Evolutionary conservation across 1,140 invertebrate species (phyloP).

Genomic region (Heliconius nattereri): DNA sequence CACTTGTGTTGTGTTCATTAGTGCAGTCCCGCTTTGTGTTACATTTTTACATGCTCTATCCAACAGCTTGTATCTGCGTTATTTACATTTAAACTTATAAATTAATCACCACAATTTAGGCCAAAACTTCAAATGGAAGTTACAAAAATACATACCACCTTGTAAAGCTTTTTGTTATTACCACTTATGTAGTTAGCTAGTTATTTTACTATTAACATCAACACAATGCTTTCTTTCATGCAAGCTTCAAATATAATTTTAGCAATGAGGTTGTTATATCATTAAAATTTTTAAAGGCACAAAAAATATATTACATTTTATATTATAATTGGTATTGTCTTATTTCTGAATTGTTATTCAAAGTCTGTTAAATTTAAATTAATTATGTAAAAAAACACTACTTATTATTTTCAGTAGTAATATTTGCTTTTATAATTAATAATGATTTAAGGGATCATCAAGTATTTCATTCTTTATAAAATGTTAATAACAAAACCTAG

Average conservation of each 20-base stretch:
- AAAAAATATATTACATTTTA: background rate
- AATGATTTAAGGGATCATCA: background rate
- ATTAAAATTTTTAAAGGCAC: background rate
- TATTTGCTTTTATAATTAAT: conserved; percentile 1
- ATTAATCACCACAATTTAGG: conserved; percentile 20
- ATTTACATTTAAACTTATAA: conserved; percentile 15
- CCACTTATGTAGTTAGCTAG: conserved; percentile 5
- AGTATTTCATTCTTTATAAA: background rate
- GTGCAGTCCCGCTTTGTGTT: conserved; percentile 73
- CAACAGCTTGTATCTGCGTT: conserved; percentile 32
- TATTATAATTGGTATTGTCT: background rate
- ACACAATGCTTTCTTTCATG: conserved; percentile 44
- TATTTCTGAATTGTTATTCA: background rate
- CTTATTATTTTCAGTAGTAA: background rate
- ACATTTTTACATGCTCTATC: conserved; percentile 54
- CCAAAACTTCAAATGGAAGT: conserved; percentile 14
- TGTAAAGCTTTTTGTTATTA: conserved; percentile 20
- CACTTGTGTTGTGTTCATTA: conserved; percentile 78
- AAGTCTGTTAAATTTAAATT: background rate
- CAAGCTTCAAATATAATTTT: conserved; percentile 26
- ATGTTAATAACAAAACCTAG: conserved; percentile 39
- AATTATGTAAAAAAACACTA: background rate
- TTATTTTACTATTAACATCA: conserved; percentile 18
- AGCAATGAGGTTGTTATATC: background rate
- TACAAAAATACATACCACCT: background rate